Evolutionary conservation across 2,888 invertebrate genomes (phyloP).

Genomic region (Latrodectus elegans): DNA sequence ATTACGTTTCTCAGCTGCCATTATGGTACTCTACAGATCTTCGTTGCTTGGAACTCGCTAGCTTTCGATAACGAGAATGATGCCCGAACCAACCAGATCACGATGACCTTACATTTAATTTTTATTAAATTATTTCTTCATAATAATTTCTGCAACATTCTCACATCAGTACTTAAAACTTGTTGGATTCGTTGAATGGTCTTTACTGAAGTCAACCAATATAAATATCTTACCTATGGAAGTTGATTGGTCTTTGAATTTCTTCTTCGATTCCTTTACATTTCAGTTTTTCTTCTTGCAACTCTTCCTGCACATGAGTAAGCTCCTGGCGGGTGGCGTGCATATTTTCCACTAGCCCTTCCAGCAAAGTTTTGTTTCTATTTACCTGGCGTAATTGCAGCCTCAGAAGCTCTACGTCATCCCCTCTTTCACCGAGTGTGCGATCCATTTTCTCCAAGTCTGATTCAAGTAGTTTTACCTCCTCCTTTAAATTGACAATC

Average conservation of each 20-base stretch:
- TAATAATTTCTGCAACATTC: too few species aligned
- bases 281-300: constrained; percentile 17
- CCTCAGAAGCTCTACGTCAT: constrained; percentile 38
- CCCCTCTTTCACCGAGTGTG: constrained; percentile 1
- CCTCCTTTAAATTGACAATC: constrained; percentile 8
- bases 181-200: too few species aligned
- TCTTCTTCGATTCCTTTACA: constrained; percentile 44
- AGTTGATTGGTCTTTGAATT: constrained; percentile 39
- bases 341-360: constrained; percentile 6
- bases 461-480: constrained; percentile 6
- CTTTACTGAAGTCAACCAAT: too few species aligned
- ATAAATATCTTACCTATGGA: constrained; percentile 45
- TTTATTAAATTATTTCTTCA: too few species aligned
- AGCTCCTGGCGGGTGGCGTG: constrained; percentile 25
- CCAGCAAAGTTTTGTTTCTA: neutral
- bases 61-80: too few species aligned
- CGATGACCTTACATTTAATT: too few species aligned
- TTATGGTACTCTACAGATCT: too few species aligned
- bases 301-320: neutral
- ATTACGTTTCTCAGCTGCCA: too few species aligned
- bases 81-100: too few species aligned
- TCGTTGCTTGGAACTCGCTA: too few species aligned
- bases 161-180: too few species aligned
- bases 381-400: constrained; percentile 26
- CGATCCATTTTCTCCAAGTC: neutral